These are phyloP conservation scores for Chromobotia macracanthus DNA, from an alignment of 2,797 vertebrate species.

Conservation along the genomic window DNA sequence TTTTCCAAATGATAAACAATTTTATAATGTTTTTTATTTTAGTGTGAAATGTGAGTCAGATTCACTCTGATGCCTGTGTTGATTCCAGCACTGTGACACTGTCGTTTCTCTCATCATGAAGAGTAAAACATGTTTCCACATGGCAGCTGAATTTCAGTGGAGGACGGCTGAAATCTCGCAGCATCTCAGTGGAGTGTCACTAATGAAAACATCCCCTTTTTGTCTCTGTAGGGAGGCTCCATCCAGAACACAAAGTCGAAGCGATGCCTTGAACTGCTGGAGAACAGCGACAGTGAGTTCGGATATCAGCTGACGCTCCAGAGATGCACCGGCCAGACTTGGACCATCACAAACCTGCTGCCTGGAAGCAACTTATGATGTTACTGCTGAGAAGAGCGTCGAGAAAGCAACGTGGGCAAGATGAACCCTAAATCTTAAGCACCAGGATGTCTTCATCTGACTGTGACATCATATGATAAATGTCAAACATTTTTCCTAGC, in stretches of 20 bases:
- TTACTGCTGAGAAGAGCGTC: conserved; percentile 35
- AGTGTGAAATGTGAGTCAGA: background rate
- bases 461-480: conserved; percentile 72
- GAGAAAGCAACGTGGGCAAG: conserved; percentile 43
- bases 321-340: conserved; percentile 93
- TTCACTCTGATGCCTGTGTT: background rate
- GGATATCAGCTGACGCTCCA: conserved; percentile 93
- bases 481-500: conserved; percentile 78
- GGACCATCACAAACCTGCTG: conserved; percentile 93
- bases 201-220: conserved; percentile 53
- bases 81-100: background rate
- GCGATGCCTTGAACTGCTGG: conserved; percentile 92
- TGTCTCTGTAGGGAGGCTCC: conserved; percentile 86
- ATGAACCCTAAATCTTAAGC: conserved; percentile 58
- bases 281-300: conserved; percentile 88
- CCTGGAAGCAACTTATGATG: conserved; percentile 81
- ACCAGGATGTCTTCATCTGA: conserved; percentile 66
- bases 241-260: conserved; percentile 98
- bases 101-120: background rate
- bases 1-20: no score
- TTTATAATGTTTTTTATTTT: no score
- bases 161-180: conserved; percentile 11
- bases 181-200: conserved; percentile 49
- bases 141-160: conserved; percentile 1
- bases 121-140: background rate